Base-by-base conservation (phyloP, 92 coral and sea anemone genomes). In the Zoanthus solanderi region DNA sequence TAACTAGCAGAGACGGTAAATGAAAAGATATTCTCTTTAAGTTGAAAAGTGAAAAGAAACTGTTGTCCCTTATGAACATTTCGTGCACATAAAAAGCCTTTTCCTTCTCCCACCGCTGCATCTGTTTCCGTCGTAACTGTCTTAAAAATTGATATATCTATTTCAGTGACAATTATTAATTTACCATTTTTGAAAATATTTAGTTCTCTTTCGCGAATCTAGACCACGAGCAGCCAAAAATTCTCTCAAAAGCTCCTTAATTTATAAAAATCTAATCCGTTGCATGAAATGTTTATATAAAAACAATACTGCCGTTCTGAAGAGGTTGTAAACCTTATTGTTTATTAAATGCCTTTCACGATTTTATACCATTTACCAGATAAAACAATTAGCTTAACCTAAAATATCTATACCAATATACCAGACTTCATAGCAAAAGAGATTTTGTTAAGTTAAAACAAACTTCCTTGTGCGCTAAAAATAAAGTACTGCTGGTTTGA, bases 361-460 rank as follows among this genome's bases (percentile, higher is more conserved):
- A 78, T 47, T 13, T 14, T 16, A 4, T 15, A 58, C 65, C 65
- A 28, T 6, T 79, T 79, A 79, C 60, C 72, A 60, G 72, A 60
- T 79, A 68, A 60, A 56, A 60, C 9, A 58, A 57, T 58, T 79
- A 58, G 28, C 11, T 45, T 14, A 71, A 18, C 50, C 4, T 4
- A 16, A 61, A 17, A 79, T 50, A 79, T 60, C 72, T 34, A 79
- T 7, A 69, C 72, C 84, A 29, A 16, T 34, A 79, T 7, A 69
- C 72, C 84, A 29, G n/a, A 56, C 54, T 34, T 79, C 54, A 34
- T 16, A 34, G 72, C 60, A 65, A 79, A 79, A 58, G 72, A 60
- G 84, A 79, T 77, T 56, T 11, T 7, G 46, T 31, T 78, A 47
- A 78, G 50, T 58, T 79, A 65, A 79, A 28, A 29, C 75, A 71